Evolutionary conservation across 2,797 vertebrate genomes (phyloP), one percentile per base, ranked within the genome.

Genomic region (Malurus leucopterus): DNA sequence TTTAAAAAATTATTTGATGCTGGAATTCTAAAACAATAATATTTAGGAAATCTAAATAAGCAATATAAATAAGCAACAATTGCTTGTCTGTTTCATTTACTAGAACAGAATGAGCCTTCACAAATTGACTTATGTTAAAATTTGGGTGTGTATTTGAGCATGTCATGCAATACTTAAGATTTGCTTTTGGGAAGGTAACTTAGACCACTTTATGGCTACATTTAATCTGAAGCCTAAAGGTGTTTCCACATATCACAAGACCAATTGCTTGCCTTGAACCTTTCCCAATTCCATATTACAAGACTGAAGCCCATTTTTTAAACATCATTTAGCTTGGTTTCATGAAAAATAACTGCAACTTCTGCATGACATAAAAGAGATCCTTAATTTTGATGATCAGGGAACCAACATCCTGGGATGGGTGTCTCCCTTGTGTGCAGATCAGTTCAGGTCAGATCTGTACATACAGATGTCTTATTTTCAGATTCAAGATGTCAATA

Each of bases 371-470:
- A 8, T 47, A 8, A 15, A n/a, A 6, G 19, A 19, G 8, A 16
- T 51, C 6, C 15, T 40, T 44, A 34, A 15, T n/a, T 16, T 0
- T 5, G 23, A 16, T 74, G 38, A 13, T 15, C 0, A 2, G 41
- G 12, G 23, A 75, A 23, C 24, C 1, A 46, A 26, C 22, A 53
- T 16, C 5, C 5, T 63, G 26, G 15, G 5, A 16, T 41, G 7
- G 6, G 3, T 3, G 0, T 18, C 22, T 73, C 38, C 23, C 29
- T 47, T 26, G 0, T 24, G 17, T 2, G 15, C 5, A 40, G 36
- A 63, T n/a, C 18, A 72, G 5, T 34, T 38, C 55, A 86, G 23
- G 15, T 15, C 54, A 65, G n/a, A 15, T 44, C 15, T 51, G 2
- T 43, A 9, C 15, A 26, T 8, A 14, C 1, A 54, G 13, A 43